These are phyloP conservation scores for Molorchus minor DNA, from an alignment of 2,888 invertebrate species.

Conservation along the genomic window DNA sequence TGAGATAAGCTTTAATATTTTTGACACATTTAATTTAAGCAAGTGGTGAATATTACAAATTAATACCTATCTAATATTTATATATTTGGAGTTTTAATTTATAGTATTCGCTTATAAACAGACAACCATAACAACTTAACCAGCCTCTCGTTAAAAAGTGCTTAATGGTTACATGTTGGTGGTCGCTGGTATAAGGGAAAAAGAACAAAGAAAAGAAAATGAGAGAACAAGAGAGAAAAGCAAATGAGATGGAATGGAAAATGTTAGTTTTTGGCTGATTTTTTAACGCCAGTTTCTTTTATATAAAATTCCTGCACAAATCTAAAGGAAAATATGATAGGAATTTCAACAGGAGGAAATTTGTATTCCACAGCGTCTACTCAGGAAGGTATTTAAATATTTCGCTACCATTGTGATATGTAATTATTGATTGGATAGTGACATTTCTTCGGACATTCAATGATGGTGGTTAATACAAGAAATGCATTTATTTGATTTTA, in stretches of 20 bases:
- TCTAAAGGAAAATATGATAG: slow-evolving; percentile 64
- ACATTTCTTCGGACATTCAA: slow-evolving; percentile 40
- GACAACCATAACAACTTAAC: too few species aligned
- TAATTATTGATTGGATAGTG: slow-evolving; percentile 52
- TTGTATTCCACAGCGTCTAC: slow-evolving; percentile 68
- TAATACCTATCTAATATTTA: too few species aligned
- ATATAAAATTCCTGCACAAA: slow-evolving; percentile 9
- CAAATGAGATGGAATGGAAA: slow-evolving; percentile 9
- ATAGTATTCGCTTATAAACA: too few species aligned
- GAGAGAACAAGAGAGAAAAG: slow-evolving; percentile 1
- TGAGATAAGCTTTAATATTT: too few species aligned
- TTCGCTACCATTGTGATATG: slow-evolving; percentile 32
- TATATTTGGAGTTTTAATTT: too few species aligned
- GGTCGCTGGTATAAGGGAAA: neutral
- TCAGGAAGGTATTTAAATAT: slow-evolving; percentile 67
- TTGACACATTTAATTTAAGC: too few species aligned
- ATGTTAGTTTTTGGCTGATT: slow-evolving; percentile 24
- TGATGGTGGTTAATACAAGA: slow-evolving; percentile 44
- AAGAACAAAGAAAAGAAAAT: neutral
- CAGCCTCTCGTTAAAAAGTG: neutral
- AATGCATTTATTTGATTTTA: slow-evolving; percentile 32
- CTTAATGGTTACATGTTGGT: neutral
- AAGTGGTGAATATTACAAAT: too few species aligned
- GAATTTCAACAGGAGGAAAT: slow-evolving; percentile 68
- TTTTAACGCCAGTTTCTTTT: slow-evolving; percentile 7